These are phyloP conservation scores for Fringilla coelebs DNA, from an alignment of 2,797 vertebrate genomes.

Conservation along the genomic window DNA sequence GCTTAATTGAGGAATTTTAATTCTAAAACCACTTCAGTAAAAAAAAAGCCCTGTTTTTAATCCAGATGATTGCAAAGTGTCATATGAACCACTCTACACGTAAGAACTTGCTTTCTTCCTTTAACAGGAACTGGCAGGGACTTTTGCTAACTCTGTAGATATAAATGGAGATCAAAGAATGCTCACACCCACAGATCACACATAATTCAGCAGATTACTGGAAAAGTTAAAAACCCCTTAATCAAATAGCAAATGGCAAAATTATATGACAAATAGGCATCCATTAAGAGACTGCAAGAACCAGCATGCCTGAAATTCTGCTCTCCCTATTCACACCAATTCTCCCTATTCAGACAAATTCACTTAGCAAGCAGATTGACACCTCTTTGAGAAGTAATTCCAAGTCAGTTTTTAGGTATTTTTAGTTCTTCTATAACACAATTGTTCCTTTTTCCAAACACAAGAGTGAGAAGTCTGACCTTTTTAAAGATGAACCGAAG, in stretches of 20 bases:
- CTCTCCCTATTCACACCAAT: not conserved
- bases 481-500: slow-evolving; percentile 19
- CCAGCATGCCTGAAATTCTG: not conserved
- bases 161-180: slow-evolving; percentile 18
- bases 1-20: not conserved
- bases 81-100: not conserved
- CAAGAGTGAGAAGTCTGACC: slow-evolving; percentile 19
- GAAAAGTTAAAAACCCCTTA: slow-evolving; percentile 8
- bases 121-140: not conserved
- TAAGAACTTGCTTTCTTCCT: not conserved
- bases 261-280: slow-evolving; percentile 22
- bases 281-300: slow-evolving; percentile 6
- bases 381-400: not conserved
- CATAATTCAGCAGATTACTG: slow-evolving; percentile 23
- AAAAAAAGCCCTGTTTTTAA: not conserved
- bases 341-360: not conserved
- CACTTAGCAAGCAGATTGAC: not conserved
- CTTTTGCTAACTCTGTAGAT: not conserved
- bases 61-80: not conserved
- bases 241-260: slow-evolving; percentile 32
- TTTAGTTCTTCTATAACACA: not conserved
- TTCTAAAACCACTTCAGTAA: not conserved
- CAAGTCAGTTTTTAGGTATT: not conserved
- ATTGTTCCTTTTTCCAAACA: not conserved
- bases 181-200: not conserved